Conservation (phyloP, 2,113 vertebrate genomes). For the Crotalus horridus region DNA sequence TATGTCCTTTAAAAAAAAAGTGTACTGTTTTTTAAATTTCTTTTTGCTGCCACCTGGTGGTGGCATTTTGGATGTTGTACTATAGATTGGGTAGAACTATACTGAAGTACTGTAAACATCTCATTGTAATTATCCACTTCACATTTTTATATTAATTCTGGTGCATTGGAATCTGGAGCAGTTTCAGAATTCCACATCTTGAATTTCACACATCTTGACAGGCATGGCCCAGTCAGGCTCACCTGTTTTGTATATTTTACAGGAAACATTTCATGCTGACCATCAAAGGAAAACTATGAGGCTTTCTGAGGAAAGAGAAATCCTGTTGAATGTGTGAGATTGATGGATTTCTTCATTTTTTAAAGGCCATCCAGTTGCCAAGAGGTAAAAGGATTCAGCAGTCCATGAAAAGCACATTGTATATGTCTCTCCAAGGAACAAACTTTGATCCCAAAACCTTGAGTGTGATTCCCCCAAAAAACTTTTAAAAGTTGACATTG, state of each 20-base stretch:
- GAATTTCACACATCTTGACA: background rate
- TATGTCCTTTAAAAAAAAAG: too few relatives aligned
- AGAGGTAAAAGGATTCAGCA: background rate
- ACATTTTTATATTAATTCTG: background rate
- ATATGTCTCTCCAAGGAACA: background rate
- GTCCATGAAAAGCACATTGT: background rate
- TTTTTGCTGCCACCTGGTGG: background rate
- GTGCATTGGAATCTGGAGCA: background rate
- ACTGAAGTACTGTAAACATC: background rate
- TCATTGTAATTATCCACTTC: background rate
- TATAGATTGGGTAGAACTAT: background rate
- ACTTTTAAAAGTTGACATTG: background rate
- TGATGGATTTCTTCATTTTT: background rate
- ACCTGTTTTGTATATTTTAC: background rate
- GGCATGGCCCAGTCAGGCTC: background rate
- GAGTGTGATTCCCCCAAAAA: background rate
- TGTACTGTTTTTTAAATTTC: background rate
- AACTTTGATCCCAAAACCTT: background rate
- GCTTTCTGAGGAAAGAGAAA: background rate
- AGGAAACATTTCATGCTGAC: background rate
- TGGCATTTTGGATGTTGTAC: background rate
- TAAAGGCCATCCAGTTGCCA: background rate
- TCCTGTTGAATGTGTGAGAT: background rate
- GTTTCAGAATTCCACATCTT: background rate
- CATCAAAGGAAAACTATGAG: background rate